Percentiles rank a stretch among this genome's conserved stretches.
Evolutionary conservation across 2,113 vertebrate species (phyloP).

Genomic region (Planiliza haematocheilus): DNA sequence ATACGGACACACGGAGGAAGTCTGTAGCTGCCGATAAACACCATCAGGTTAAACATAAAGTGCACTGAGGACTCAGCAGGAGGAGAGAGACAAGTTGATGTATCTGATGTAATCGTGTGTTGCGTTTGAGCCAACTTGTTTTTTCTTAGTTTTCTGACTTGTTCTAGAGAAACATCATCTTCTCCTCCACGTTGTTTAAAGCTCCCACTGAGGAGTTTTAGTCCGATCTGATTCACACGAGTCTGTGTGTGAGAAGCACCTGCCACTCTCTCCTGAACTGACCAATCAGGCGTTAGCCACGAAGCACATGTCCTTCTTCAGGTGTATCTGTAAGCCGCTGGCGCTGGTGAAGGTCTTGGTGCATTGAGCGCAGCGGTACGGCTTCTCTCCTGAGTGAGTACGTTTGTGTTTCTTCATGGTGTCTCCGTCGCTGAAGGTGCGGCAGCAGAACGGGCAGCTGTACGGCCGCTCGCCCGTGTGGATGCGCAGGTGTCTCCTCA

Average conservation of each 20-base stretch:
- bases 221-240: no score
- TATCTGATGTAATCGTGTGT: no score
- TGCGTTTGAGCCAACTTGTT: no score
- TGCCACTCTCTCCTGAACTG: accelerated
- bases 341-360: constrained; percentile 57
- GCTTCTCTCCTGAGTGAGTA: constrained; percentile 73
- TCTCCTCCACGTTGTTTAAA: no score
- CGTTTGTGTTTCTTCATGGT: constrained; percentile 80
- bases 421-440: constrained; percentile 78
- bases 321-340: constrained; percentile 67
- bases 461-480: constrained; percentile 82
- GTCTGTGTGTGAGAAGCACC: no score
- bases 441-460: constrained; percentile 75
- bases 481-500: constrained; percentile 79
- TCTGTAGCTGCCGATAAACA: constrained; percentile 1
- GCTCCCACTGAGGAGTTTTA: no score
- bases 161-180: no score
- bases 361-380: constrained; percentile 67
- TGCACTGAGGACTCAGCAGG: neutral
- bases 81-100: neutral
- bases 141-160: no score
- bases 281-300: constrained; percentile 41
- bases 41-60: neutral
- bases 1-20: neutral
- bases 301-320: constrained; percentile 69